phyloP scores from a whole-genome alignment of 2,888 invertebrate species.

The Chalcis sispes region DNA sequence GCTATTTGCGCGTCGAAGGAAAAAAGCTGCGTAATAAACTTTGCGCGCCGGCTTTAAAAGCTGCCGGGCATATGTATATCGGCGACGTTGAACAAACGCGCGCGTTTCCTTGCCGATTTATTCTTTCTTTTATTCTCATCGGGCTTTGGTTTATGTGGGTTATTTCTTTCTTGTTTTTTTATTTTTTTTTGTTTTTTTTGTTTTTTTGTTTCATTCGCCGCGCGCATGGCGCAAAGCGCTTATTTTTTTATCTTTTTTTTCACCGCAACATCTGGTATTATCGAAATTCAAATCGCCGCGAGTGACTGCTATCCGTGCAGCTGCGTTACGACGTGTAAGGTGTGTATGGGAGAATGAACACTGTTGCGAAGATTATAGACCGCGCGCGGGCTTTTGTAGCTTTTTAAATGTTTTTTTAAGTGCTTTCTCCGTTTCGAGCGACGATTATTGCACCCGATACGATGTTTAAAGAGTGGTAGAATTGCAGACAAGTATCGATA shows the following conservation, averaged over 20 bases:
- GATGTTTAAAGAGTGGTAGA: not conserved
- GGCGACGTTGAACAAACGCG: not conserved
- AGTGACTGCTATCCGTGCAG: conserved; percentile 8
- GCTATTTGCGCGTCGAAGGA: conserved; percentile 3
- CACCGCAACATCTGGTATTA: conserved; percentile 29
- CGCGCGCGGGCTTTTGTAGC: not conserved
- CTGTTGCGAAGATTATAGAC: conserved; percentile 2
- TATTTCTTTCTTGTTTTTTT: not conserved
- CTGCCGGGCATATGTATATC: conserved; percentile 5
- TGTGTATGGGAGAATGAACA: not conserved
- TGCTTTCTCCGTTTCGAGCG: not conserved
- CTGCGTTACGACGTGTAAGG: not conserved
- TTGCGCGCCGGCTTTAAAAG: conserved; percentile 8
- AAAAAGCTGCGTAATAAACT: conserved; percentile 20
- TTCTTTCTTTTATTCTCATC: no score
- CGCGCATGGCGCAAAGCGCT: no score
- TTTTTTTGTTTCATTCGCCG: conserved; percentile 5
- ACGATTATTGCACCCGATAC: not conserved
- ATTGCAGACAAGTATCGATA: not conserved
- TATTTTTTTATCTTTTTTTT: no score
- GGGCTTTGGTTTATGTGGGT: no score
- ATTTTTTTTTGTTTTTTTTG: not conserved
- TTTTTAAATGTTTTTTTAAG: not conserved
- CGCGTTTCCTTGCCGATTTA: no score
- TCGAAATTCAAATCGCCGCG: conserved; percentile 27